Percentiles rank a stretch among this genome's conserved stretches.
Conservation (phyloP, 2,888 invertebrate species). For the Eilema griseolum region DNA sequence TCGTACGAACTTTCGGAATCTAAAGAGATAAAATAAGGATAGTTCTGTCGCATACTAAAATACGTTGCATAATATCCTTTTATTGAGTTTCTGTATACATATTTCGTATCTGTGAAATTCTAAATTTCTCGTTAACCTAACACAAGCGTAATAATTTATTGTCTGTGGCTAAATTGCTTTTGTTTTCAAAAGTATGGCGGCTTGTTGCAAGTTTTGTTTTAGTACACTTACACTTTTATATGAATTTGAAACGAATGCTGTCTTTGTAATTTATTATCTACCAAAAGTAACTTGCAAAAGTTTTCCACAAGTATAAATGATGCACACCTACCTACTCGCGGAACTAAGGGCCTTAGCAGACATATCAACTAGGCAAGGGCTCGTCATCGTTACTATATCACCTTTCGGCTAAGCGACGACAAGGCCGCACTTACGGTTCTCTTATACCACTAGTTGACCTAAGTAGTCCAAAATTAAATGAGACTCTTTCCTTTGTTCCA, state of each 20-base stretch:
- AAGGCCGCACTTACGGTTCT: no score
- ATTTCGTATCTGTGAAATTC: background rate
- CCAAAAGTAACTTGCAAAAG: background rate
- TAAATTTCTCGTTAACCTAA: background rate
- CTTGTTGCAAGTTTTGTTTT: background rate
- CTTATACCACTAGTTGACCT: no score
- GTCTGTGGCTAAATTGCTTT: constrained; percentile 18
- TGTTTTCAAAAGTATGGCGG: constrained; percentile 4
- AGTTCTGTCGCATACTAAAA: background rate
- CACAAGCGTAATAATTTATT: background rate
- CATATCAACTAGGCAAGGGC: no score
- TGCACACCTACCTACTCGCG: background rate
- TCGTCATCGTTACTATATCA: no score
- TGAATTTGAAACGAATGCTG: background rate
- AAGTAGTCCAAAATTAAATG: no score
- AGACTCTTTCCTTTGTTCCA: no score
- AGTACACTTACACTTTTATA: background rate
- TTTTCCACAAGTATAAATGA: constrained; percentile 2
- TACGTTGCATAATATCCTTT: background rate
- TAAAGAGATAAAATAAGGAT: no score
- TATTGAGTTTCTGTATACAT: background rate
- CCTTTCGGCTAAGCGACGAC: no score
- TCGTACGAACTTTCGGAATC: no score
- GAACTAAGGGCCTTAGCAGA: background rate
- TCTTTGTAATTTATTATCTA: constrained; percentile 2